Conservation (phyloP, 2,888 invertebrate species). For the Ormyrus nitidulus region DNA sequence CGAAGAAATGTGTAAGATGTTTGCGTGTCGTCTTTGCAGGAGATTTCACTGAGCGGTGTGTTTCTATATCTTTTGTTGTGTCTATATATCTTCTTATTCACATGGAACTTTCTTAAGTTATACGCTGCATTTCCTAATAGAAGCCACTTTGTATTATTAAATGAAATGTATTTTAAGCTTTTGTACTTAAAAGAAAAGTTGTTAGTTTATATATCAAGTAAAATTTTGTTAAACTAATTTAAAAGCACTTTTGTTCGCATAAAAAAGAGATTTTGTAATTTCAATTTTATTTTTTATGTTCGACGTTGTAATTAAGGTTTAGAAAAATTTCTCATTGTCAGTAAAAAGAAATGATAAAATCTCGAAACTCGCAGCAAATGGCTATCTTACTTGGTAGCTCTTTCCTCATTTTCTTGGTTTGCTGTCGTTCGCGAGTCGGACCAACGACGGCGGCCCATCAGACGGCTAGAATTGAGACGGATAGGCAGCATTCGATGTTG, state of each 20-base stretch:
- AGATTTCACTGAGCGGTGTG: constrained; percentile 27
- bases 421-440: neutral
- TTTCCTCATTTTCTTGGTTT: constrained; percentile 13
- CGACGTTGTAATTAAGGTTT: too few relatives aligned
- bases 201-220: too few relatives aligned
- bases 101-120: constrained; percentile 33
- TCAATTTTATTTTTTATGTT: too few relatives aligned
- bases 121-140: constrained; percentile 2
- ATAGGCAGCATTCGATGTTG: constrained; percentile 51
- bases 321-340: too few relatives aligned
- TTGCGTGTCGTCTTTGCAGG: constrained; percentile 51
- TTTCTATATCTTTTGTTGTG: neutral
- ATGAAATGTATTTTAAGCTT: too few relatives aligned
- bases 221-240: too few relatives aligned
- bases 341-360: neutral
- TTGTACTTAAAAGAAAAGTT: too few relatives aligned
- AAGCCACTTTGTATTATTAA: too few relatives aligned
- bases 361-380: neutral
- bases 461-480: constrained; percentile 59
- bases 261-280: too few relatives aligned
- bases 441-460: neutral
- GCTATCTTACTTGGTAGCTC: constrained; percentile 5
- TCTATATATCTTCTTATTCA: constrained; percentile 4
- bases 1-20: constrained; percentile 53
- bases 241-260: too few relatives aligned